Evolutionary conservation across 2,797 vertebrate genomes (phyloP), one percentile per base, ranked within the genome.

Genomic region (Paramormyrops hopkinsi): DNA sequence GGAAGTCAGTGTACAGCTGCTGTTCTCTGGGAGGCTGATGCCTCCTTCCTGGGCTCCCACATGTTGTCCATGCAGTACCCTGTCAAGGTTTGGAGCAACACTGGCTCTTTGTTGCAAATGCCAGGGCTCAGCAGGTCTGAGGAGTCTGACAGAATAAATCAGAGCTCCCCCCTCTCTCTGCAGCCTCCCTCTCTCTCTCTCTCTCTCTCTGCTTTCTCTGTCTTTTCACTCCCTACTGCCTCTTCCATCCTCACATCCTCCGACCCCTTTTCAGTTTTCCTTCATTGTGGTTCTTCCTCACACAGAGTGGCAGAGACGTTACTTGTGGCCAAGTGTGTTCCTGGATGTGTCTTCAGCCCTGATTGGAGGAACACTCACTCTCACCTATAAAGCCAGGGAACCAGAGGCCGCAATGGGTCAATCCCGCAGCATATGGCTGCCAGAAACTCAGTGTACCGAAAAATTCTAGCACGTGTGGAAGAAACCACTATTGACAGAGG

Each of bases 21-120:
- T 37, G 33, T 51, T 41, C 51, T 41, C 33, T 7, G 17, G 50
- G 19, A 87, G 25, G 51, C 51, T 56, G 53, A 12, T 56, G 33
- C 53, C 17, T n/a, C 50, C 41, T 84, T 79, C 17, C 73, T 86
- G 25, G 50, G 25, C 33, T n/a, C 50, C 12, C 29, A 37, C 25
- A 88, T 79, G 86, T 62, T 86, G 48, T 88, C 48, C 44, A 33
- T 91, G 69, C 86, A 65, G 87, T 88, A 17, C 22, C 37, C 88
- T 44, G 76, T 82, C 88, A 54, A 83, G 76, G 88, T 83, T 50
- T 88, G 46, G 53, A 86, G 51, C 89, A 89, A 92, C 91, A 92
- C 69, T 29, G 37, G 17, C 59, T 89, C 91, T 92, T 92, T 93
- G 90, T 92, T 89, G 89, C 22, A 73, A 56, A 69, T 92, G 90